Base-by-base conservation (phyloP, 2,797 vertebrate genomes). In the Falco peregrinus region DNA sequence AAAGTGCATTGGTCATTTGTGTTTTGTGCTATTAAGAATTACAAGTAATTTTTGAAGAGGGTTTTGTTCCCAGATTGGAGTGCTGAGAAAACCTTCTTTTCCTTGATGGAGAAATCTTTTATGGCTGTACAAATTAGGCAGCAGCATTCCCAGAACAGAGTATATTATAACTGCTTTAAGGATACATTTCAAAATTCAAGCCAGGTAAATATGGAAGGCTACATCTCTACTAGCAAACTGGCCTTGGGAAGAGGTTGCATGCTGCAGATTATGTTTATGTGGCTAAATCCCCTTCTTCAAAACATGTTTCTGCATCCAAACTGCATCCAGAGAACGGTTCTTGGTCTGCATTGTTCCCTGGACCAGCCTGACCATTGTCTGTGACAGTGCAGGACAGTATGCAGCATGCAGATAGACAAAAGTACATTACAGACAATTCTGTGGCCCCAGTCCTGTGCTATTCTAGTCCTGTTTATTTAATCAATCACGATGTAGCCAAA, bases 351-450 rank as follows among this genome's bases (percentile, higher is more conserved):
- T 6, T 48, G 5, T 59, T 87, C 33, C 43, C 22, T 71, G 61
- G 11, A 61, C 9, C 37, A 71, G 5, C 13, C n/a, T 81, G 85
- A 28, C 11, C 5, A 6, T 19, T 59, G 24, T 43, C 76, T 78
- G 6, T 20, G 15, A 22, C 79, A 24, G 4, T 76, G 7, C 21
- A 47, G 63, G 53, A 16, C 10, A 51, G 5, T 16, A 31, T 16
- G 11, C 8, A 51, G 5, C 13, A 28, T 19, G 11, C 26, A 87
- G 51, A 25, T 15, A 63, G 76, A 59, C 56, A 60, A 9, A 85
- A 25, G 1, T n/a, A 59, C 12, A 10, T 64, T 85, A 54, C 16
- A 80, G 71, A 13, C 18, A 70, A 3, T 0, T 0, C 22, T 75
- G 73, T 5, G 6, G 3, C 16, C 16, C 20, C 5, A 24, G 41